Evolutionary conservation across 2,888 invertebrate species (phyloP), one percentile per base, ranked within the genome.

Genomic region (Synanthedon andrenaeformis): DNA sequence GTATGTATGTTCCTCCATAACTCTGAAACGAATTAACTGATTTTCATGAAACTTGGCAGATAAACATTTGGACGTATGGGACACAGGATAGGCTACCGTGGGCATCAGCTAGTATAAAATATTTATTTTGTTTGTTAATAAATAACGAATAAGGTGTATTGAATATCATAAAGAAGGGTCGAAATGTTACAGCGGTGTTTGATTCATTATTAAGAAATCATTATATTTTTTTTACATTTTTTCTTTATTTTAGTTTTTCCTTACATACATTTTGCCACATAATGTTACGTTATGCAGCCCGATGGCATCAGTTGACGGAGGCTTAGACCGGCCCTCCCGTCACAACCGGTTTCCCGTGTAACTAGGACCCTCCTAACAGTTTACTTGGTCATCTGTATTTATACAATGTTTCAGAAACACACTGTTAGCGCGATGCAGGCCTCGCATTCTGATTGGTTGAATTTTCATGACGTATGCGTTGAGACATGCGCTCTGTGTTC

Each of bases 321-420:
- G 60, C 59, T 74, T 68, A 67, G 58, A 57, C 71, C 71, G 75
- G 67, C 69, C 68, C 73, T 66, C 65, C 67, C 5, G 67, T 68
- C 59, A 56, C 55, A 50, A 73, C 82, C 80, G 70, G 74, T 66
- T 65, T 58, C 69, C 79, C 74, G 64, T 64, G 80, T 79, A 76
- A 73, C 64, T 61, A 57, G 59, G 80, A 81, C 81, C 81, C 74
- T 73, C 81, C 76, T 62, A 56, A 10, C 0, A 0, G 0, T 0
- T 3, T 13, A 23, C 2, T 8, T 11, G 52, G 11, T 3, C 5
- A 17, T 12, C 62, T 59, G 61, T 68, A 69, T 76, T 66, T 72
- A 72, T 72, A 53, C 62, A 51, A 53, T 54, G 4, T 0, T 3
- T 13, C n/a, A 28, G n/a, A 57, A 67, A 77, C 73, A 76, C 66